Evolutionary conservation across 2,797 vertebrate species (phyloP).

Genomic region (Luscinia megarhynchos): DNA sequence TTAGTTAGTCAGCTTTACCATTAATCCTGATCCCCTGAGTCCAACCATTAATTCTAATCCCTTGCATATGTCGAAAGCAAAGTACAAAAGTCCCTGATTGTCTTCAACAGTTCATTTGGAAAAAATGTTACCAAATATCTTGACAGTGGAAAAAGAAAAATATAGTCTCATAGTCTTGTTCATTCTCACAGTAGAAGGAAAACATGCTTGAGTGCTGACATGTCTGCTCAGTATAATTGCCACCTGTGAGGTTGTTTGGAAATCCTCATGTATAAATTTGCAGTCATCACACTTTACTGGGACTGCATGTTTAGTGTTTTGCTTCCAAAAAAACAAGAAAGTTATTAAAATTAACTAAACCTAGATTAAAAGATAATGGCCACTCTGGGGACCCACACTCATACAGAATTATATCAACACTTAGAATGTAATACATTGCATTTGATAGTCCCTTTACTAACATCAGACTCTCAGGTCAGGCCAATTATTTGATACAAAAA

Average conservation of each 20-base stretch:
- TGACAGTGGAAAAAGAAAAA: not conserved
- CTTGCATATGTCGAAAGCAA: not conserved
- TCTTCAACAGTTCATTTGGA: not conserved
- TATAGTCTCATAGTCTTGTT: fast-evolving
- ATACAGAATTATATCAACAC: not conserved
- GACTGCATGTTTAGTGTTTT: not conserved
- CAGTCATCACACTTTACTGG: not conserved
- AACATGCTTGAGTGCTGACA: not conserved
- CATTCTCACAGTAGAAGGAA: not conserved
- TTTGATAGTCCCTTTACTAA: not conserved
- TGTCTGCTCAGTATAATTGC: fast-evolving
- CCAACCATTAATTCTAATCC: not conserved
- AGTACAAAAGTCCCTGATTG: not conserved
- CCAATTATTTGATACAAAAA: not conserved
- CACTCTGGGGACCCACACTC: not conserved
- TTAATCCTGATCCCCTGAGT: not conserved
- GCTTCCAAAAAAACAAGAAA: not conserved
- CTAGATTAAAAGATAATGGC: conserved; percentile 15
- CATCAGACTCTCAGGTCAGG: not conserved
- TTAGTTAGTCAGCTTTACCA: not conserved
- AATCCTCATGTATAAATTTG: not conserved
- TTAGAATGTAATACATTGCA: not conserved
- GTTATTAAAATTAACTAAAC: conserved; percentile 21
- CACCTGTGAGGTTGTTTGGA: not conserved
- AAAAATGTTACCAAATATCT: not conserved